A percentile compares a stretch with the other conserved stretches of the same genome.
These are phyloP conservation scores for Thomomys bottae DNA, from an alignment of 2,113 vertebrate genomes.

Conservation along the genomic window DNA sequence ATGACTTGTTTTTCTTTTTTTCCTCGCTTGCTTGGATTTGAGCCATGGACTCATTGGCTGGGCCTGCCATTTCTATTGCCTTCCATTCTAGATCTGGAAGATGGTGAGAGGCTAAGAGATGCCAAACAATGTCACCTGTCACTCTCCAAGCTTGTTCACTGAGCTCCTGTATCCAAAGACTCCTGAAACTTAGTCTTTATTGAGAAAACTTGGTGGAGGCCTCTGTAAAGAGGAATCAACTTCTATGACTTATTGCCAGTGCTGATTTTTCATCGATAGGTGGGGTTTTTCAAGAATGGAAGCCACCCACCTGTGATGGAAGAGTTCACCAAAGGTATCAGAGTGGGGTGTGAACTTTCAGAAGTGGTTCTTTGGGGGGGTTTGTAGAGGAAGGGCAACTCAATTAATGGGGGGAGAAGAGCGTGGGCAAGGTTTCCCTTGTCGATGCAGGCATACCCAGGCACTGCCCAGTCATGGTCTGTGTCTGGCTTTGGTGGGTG, in stretches of 20 bases:
- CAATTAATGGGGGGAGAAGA: background rate
- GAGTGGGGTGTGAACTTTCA: background rate
- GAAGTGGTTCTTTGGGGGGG: accelerated
- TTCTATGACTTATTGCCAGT: background rate
- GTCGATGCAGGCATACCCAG: background rate
- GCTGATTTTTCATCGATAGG: slow-evolving; percentile 29
- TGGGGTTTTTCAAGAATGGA: slow-evolving; percentile 28
- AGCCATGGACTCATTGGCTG: background rate
- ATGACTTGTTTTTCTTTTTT: background rate
- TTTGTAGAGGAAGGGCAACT: background rate
- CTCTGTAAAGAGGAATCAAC: background rate
- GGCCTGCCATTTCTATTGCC: accelerated
- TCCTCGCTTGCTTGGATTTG: background rate
- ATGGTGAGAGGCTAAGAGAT: background rate
- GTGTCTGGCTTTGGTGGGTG: accelerated
- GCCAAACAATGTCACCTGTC: background rate
- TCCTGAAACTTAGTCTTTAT: background rate
- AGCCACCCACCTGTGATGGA: slow-evolving; percentile 47
- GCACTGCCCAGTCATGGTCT: accelerated
- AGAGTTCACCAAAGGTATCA: slow-evolving; percentile 47
- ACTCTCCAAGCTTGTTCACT: background rate
- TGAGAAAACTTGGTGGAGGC: background rate
- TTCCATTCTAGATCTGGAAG: background rate
- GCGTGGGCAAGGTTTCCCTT: accelerated
- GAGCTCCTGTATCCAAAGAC: background rate